Evolutionary conservation across 2,797 vertebrate species (phyloP).

Genomic region (Trachurus trachurus): DNA sequence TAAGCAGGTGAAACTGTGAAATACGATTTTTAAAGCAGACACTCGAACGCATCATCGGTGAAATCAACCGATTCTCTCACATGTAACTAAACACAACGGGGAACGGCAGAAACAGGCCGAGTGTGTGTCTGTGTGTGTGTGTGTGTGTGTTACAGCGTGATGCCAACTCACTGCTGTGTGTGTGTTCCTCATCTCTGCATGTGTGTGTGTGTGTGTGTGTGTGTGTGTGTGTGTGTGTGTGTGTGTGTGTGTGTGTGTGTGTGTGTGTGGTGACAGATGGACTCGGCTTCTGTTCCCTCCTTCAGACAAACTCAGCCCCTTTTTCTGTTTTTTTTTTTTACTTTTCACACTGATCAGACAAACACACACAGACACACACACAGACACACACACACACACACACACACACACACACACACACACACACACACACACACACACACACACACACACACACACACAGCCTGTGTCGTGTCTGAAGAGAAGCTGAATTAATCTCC

Average conservation of each 20-base stretch:
- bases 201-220: conserved; percentile 9
- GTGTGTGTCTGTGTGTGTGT: conserved; percentile 18
- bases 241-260: conserved; percentile 19
- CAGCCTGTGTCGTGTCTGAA: too few relatives aligned
- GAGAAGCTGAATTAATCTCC: too few relatives aligned
- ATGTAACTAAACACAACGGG: not conserved
- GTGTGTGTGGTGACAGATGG: conserved; percentile 13
- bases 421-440: too few relatives aligned
- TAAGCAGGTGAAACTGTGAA: too few relatives aligned
- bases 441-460: too few relatives aligned
- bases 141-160: conserved; percentile 26
- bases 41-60: too few relatives aligned
- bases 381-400: too few relatives aligned
- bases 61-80: not conserved
- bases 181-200: conserved; percentile 19
- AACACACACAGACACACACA: too few relatives aligned
- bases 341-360: not conserved
- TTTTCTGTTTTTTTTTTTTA: not conserved
- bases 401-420: too few relatives aligned
- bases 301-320: not conserved
- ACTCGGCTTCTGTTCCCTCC: conserved; percentile 34
- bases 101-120: not conserved
- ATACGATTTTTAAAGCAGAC: too few relatives aligned
- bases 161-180: conserved; percentile 46
- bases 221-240: conserved; percentile 31